Evolutionary conservation across 2,113 vertebrate species (phyloP).

Genomic region (Sorex fumeus): DNA sequence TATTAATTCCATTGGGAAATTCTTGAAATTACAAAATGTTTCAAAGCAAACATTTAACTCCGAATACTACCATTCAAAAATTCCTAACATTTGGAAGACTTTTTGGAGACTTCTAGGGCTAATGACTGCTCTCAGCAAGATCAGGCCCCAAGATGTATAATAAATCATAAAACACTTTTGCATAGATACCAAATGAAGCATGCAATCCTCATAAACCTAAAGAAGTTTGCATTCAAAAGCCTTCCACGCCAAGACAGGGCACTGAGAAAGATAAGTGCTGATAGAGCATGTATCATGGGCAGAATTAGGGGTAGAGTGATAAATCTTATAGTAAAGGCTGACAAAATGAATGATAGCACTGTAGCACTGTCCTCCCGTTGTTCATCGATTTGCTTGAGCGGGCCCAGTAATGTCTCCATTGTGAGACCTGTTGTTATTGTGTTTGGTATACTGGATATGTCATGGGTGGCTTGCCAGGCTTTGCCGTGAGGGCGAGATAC

Average conservation of each 20-base stretch:
- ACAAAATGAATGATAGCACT: background rate
- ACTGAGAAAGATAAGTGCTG: too few relatives aligned
- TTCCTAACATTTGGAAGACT: background rate
- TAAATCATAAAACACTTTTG: conserved; percentile 32
- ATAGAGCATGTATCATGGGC: too few relatives aligned
- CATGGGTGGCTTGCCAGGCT: too few relatives aligned
- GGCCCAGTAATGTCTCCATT: too few relatives aligned
- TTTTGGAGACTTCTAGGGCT: background rate
- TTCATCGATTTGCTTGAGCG: too few relatives aligned
- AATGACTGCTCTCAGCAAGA: background rate
- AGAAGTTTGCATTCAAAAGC: conserved; percentile 12
- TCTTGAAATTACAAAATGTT: conserved; percentile 1
- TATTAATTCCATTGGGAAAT: conserved; percentile 56
- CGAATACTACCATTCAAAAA: conserved; percentile 46
- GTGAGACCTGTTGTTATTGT: too few relatives aligned
- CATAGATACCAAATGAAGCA: conserved; percentile 43
- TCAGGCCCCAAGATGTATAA: background rate
- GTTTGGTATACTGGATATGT: too few relatives aligned
- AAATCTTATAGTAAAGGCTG: background rate
- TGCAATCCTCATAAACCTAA: background rate
- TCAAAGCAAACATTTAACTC: background rate
- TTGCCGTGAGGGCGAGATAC: too few relatives aligned
- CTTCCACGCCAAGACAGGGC: background rate
- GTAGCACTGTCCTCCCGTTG: too few relatives aligned
- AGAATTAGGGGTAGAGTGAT: background rate